A percentile compares a stretch with the other conserved stretches of the same genome.
phyloP scores from a whole-genome alignment of 2,888 invertebrate genomes.

The Neocrepidodera transversa region DNA sequence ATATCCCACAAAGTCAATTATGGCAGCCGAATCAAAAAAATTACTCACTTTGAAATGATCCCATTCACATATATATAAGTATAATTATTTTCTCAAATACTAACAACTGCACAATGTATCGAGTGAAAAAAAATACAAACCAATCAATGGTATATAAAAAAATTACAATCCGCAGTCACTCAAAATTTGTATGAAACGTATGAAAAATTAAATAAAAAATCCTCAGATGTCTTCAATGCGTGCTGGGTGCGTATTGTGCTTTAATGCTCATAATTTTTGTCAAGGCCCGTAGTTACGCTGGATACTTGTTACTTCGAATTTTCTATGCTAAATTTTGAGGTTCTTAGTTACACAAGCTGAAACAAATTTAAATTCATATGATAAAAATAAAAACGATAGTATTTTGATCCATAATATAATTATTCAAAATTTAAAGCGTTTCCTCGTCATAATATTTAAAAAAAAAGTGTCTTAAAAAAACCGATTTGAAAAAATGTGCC shows the following conservation, averaged over 20 bases:
- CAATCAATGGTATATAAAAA: slow-evolving; percentile 47
- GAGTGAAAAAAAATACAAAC: slow-evolving; percentile 42
- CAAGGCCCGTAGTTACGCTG: slow-evolving; percentile 60
- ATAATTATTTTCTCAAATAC: too few relatives aligned
- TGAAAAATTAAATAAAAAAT: slow-evolving; percentile 65
- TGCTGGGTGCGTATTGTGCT: slow-evolving; percentile 80
- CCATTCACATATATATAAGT: slow-evolving; percentile 49
- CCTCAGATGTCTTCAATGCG: slow-evolving; percentile 91
- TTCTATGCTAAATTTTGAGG: slow-evolving; percentile 64
- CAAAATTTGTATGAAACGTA: slow-evolving; percentile 58
- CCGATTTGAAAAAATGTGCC: too few relatives aligned
- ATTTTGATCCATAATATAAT: too few relatives aligned
- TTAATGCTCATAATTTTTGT: slow-evolving; percentile 58
- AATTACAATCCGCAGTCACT: slow-evolving; percentile 60
- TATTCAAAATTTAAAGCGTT: too few relatives aligned
- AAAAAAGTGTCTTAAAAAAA: too few relatives aligned
- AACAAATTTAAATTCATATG: slow-evolving; percentile 52
- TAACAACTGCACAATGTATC: slow-evolving; percentile 48
- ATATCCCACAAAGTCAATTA: slow-evolving; percentile 54
- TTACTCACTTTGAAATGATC: slow-evolving; percentile 45
- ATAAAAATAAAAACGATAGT: too few relatives aligned
- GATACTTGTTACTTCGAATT: slow-evolving; percentile 62
- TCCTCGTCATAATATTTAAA: too few relatives aligned
- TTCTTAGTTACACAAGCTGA: slow-evolving; percentile 72
- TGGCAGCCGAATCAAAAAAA: slow-evolving; percentile 53